Percentiles rank a stretch among this genome's conserved stretches.
These are phyloP conservation scores for Uromys caudimaculatus DNA, from an alignment of 2,797 vertebrate species.

Conservation along the genomic window DNA sequence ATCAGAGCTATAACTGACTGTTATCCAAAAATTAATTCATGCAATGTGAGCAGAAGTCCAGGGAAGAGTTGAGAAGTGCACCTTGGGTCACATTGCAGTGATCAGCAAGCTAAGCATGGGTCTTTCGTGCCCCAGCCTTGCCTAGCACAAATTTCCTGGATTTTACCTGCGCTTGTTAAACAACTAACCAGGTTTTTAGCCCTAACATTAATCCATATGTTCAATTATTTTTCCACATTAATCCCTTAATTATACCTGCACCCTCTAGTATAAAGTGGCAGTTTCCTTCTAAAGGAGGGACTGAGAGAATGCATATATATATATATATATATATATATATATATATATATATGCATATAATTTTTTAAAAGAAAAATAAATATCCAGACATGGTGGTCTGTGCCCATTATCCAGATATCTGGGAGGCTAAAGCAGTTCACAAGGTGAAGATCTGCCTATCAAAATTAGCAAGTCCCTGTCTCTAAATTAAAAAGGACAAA, in stretches of 20 bases:
- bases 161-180: neutral
- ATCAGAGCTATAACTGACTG: neutral
- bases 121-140: neutral
- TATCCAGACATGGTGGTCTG: neutral
- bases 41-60: neutral
- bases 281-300: neutral
- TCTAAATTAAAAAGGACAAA: neutral
- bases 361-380: neutral
- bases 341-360: no score
- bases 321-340: no score
- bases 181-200: neutral
- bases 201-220: neutral
- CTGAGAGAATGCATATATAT: neutral
- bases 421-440: neutral
- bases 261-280: neutral
- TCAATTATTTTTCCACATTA: neutral
- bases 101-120: neutral
- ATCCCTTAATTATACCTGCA: neutral
- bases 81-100: no score
- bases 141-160: neutral
- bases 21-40: neutral
- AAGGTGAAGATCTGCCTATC: neutral
- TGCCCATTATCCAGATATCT: neutral
- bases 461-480: neutral
- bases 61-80: no score